Evolutionary conservation across 2,113 vertebrate species (phyloP).

Genomic region (Callocephalon fimbriatum): DNA sequence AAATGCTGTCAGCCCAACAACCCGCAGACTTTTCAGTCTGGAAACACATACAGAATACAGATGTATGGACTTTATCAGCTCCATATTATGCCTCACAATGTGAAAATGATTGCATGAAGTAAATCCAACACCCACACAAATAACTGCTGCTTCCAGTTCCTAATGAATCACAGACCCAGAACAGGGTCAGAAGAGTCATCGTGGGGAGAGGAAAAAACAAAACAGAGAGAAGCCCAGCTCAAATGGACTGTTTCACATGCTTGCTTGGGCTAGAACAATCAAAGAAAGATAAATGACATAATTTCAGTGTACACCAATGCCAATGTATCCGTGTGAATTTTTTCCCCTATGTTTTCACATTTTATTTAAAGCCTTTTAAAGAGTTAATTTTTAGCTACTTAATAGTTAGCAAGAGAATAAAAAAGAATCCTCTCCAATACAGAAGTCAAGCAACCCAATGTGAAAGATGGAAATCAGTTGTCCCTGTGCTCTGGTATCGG

Average conservation of each 20-base stretch:
- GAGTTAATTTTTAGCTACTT: neutral
- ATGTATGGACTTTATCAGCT: neutral
- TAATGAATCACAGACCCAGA: neutral
- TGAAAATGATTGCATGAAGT: neutral
- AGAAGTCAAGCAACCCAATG: neutral
- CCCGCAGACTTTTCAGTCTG: neutral
- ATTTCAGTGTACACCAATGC: neutral
- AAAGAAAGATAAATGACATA: neutral
- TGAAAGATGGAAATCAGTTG: neutral
- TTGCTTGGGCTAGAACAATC: neutral
- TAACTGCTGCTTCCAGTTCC: constrained; percentile 5
- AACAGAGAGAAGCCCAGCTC: neutral
- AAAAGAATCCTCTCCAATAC: accelerated
- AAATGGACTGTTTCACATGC: neutral
- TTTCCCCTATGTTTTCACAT: accelerated
- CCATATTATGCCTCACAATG: neutral
- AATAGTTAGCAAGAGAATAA: neutral
- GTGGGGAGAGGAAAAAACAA: accelerated
- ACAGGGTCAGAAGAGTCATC: neutral
- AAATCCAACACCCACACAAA: neutral
- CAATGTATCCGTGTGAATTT: neutral
- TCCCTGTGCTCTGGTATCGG: no score
- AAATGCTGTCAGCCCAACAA: neutral
- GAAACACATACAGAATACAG: accelerated
- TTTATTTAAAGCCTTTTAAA: neutral